These are phyloP conservation scores for Drosophila parthenogenetica DNA, from an alignment of 2,888 invertebrate genomes.

Conservation along the genomic window DNA sequence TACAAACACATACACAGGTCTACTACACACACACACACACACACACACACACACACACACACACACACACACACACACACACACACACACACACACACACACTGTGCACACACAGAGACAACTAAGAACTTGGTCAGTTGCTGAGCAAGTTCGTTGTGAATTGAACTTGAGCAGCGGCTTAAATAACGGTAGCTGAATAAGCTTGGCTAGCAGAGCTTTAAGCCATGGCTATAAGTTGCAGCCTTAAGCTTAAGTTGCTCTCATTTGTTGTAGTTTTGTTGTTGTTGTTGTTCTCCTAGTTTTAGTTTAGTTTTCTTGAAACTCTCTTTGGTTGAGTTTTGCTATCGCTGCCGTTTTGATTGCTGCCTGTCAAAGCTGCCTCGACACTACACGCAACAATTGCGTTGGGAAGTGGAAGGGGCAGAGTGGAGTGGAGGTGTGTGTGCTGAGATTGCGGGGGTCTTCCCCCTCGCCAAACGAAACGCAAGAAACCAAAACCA, in stretches of 20 bases:
- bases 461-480: constrained; percentile 37
- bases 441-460: constrained; percentile 28
- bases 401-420: not conserved
- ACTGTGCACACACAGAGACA: constrained; percentile 15
- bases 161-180: constrained; percentile 41
- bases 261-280: not conserved
- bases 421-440: not conserved
- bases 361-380: constrained; percentile 49
- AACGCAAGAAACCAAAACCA: constrained; percentile 45
- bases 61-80: constrained; percentile 11
- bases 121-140: constrained; percentile 27
- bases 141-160: constrained; percentile 15
- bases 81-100: constrained; percentile 21
- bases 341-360: constrained; percentile 65
- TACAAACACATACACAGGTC: constrained; percentile 22
- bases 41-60: constrained; percentile 29
- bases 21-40: constrained; percentile 11
- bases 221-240: constrained; percentile 16
- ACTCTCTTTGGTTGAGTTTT: constrained; percentile 36
- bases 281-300: constrained; percentile 6
- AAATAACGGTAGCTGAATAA: constrained; percentile 52
- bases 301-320: constrained; percentile 18
- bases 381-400: not conserved
- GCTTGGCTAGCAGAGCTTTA: constrained; percentile 12
- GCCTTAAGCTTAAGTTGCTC: constrained; percentile 15